Evolutionary conservation across 2,797 vertebrate genomes (phyloP).

Genomic region (Bovichtus variegatus): DNA sequence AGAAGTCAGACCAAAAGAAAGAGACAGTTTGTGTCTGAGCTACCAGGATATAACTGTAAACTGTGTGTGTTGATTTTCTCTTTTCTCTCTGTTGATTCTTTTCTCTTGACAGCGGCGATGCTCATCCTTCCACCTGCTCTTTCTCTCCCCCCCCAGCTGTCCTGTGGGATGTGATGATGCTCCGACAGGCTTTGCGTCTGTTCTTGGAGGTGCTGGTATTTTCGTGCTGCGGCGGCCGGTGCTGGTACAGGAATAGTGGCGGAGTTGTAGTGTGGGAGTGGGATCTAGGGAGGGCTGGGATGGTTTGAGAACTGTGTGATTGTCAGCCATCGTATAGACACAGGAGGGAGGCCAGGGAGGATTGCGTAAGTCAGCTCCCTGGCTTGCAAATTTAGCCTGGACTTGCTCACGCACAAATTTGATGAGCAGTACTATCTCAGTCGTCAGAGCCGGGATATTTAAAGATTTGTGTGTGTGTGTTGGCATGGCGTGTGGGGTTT

Average conservation of each 20-base stretch:
- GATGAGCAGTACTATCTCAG: conserved; percentile 81
- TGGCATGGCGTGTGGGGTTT: conserved; percentile 57
- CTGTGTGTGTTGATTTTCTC: conserved; percentile 37
- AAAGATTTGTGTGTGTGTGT: conserved; percentile 74
- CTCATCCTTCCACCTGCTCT: conserved; percentile 64
- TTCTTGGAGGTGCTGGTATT: conserved; percentile 85
- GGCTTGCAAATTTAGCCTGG: conserved; percentile 83
- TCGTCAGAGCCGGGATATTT: conserved; percentile 83
- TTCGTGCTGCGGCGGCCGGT: conserved; percentile 74
- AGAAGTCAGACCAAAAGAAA: conserved; percentile 19
- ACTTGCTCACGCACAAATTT: conserved; percentile 80
- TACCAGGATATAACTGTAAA: conserved; percentile 40
- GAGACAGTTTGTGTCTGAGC: conserved; percentile 50
- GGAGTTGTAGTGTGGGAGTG: conserved; percentile 86
- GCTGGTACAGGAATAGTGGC: conserved; percentile 82
- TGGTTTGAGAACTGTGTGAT: conserved; percentile 70
- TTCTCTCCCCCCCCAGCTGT: conserved; percentile 60
- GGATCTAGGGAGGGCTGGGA: conserved; percentile 69
- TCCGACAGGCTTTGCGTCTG: conserved; percentile 82
- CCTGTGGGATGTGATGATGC: conserved; percentile 81
- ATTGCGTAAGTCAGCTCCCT: conserved; percentile 81
- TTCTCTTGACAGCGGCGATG: conserved; percentile 42
- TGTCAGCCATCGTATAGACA: conserved; percentile 75
- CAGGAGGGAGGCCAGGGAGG: conserved; percentile 72
- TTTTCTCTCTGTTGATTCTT: conserved; percentile 54